A percentile compares a stretch with the other conserved stretches of the same genome.
Conservation (phyloP, 53 echinoderm and acorn worm genomes). For the Actinopyga echinites region DNA sequence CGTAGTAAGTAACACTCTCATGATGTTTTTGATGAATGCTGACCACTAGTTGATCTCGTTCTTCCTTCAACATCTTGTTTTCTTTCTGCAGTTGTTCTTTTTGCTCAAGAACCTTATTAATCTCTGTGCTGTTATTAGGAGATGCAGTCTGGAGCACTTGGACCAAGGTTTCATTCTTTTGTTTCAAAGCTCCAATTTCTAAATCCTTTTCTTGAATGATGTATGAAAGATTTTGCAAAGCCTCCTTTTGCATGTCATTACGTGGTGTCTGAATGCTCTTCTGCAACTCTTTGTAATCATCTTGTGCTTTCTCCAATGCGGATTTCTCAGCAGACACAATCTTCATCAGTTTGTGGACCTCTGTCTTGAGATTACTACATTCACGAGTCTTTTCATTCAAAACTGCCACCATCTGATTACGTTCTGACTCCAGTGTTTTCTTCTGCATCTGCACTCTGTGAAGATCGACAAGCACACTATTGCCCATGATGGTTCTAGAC, state of each 20-base stretch:
- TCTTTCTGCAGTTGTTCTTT: conserved; percentile 87
- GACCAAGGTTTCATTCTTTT: conserved; percentile 82
- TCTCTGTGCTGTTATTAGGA: conserved; percentile 78
- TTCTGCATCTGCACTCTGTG: conserved; percentile 91
- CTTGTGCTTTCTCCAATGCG: conserved; percentile 87
- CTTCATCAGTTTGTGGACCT: conserved; percentile 87
- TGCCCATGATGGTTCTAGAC: conserved; percentile 67
- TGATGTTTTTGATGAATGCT: conserved; percentile 98
- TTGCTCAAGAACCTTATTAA: conserved; percentile 69
- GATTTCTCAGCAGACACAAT: conserved; percentile 79
- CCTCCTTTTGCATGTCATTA: conserved; percentile 96
- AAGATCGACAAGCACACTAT: conserved; percentile 77
- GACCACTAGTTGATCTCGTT: conserved; percentile 87
- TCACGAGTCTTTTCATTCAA: conserved; percentile 96
- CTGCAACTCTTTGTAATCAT: conserved; percentile 78
- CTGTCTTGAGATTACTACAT: conserved; percentile 94
- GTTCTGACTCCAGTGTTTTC: conserved; percentile 79
- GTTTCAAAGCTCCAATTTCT: conserved; percentile 88
- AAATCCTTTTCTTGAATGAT: conserved; percentile 96
- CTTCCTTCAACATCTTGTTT: conserved; percentile 85
- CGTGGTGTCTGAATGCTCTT: conserved; percentile 59
- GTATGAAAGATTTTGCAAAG: conserved; percentile 85
- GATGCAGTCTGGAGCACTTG: conserved; percentile 78
- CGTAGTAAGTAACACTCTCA: conserved; percentile 92
- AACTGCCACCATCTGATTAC: conserved; percentile 95